Percentiles rank a stretch among this genome's conserved stretches.
Conservation (phyloP, 2,797 vertebrate species). For the Holocentrus rufus region DNA sequence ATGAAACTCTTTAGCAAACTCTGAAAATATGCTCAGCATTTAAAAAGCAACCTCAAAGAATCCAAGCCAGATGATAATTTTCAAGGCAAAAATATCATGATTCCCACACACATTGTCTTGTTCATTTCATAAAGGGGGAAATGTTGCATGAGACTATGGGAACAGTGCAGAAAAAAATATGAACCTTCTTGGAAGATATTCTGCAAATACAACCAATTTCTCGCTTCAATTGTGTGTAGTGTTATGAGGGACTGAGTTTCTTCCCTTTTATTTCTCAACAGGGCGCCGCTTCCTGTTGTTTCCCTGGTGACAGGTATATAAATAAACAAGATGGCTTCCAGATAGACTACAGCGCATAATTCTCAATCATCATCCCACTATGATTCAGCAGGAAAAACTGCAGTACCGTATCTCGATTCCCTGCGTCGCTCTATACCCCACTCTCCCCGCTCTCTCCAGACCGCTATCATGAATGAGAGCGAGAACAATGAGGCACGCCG, state of each 20-base stretch:
- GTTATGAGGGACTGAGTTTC: not conserved
- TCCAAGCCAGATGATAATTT: not conserved
- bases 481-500: not conserved
- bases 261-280: not conserved
- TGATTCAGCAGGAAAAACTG: conserved; percentile 68
- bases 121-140: not conserved
- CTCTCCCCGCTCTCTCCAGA: conserved; percentile 3
- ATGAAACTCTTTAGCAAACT: too few species aligned
- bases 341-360: conserved; percentile 14
- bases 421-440: conserved; percentile 2
- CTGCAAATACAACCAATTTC: not conserved
- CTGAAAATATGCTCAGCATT: too few species aligned
- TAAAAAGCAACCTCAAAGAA: too few species aligned
- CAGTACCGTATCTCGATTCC: conserved; percentile 19
- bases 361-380: conserved; percentile 37
- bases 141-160: not conserved
- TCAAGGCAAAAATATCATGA: conserved; percentile 13
- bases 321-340: conserved; percentile 33
- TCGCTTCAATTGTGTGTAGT: not conserved
- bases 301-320: conserved; percentile 30
- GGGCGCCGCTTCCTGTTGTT: conserved; percentile 18
- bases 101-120: too few species aligned
- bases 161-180: not conserved
- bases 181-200: not conserved
- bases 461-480: not conserved